Conservation (phyloP, 2,113 vertebrate species). For the Engraulis encrasicolus region DNA sequence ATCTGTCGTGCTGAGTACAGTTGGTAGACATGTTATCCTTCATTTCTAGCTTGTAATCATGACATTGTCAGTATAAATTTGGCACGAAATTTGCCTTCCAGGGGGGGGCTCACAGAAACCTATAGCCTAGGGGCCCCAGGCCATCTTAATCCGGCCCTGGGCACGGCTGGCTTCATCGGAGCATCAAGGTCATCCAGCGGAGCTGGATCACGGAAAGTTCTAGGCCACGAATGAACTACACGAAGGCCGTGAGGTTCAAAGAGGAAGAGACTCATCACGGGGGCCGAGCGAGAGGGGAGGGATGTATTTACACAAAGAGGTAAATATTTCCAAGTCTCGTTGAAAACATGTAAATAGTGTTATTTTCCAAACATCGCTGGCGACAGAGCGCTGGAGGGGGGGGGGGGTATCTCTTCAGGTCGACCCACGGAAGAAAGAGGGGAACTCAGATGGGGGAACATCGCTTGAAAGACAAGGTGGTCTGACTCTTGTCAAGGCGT, state of each 20-base stretch:
- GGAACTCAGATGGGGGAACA: too few species aligned
- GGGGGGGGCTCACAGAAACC: too few species aligned
- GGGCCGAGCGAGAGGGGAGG: not conserved
- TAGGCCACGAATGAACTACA: not conserved
- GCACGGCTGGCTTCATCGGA: not conserved
- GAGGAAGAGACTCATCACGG: not conserved
- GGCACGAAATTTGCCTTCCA: too few species aligned
- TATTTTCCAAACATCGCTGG: slow-evolving; percentile 14
- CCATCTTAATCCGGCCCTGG: too few species aligned
- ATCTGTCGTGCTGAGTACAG: too few species aligned
- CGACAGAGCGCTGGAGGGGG: not conserved
- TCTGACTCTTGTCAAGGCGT: not conserved
- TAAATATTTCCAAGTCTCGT: slow-evolving; percentile 55
- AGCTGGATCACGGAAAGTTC: not conserved
- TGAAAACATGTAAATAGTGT: slow-evolving; percentile 55
- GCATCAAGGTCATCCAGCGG: not conserved
- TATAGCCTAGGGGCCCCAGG: too few species aligned
- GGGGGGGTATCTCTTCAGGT: not conserved
- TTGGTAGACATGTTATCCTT: too few species aligned
- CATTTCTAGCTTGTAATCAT: too few species aligned
- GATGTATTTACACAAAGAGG: slow-evolving; percentile 55
- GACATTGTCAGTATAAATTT: too few species aligned
- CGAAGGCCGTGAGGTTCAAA: too few species aligned
- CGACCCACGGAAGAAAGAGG: not conserved
- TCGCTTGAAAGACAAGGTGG: not conserved